Percentiles rank a stretch among this genome's conserved stretches.
Conservation (phyloP, 2,888 invertebrate species). For the Resseliella maxima region DNA sequence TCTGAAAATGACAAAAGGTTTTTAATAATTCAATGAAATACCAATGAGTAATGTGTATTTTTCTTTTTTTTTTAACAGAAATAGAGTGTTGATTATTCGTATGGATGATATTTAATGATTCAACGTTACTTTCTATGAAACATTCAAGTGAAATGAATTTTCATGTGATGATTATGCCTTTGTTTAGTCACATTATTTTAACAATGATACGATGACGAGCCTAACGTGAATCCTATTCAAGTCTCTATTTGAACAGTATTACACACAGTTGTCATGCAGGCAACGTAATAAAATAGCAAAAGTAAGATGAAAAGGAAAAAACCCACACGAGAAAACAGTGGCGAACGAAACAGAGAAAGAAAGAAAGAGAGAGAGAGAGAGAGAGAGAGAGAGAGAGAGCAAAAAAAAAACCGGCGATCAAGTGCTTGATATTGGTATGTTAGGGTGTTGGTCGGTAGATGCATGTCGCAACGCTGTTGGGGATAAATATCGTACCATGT, state of each 20-base stretch:
- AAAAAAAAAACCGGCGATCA: neutral
- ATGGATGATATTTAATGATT: too few relatives aligned
- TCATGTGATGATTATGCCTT: too few relatives aligned
- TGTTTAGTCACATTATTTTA: neutral
- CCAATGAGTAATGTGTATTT: neutral
- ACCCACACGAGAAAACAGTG: constrained; percentile 26
- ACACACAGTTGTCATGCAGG: neutral
- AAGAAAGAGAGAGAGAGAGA: neutral
- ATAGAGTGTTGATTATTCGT: too few relatives aligned
- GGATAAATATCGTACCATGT: constrained; percentile 14
- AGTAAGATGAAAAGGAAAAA: neutral
- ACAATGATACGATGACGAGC: neutral
- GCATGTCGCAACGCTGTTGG: constrained; percentile 22
- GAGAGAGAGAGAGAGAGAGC: neutral
- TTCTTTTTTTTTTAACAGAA: neutral
- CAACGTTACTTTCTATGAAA: neutral
- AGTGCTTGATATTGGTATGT: neutral
- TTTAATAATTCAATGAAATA: neutral
- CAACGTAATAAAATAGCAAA: constrained; percentile 10
- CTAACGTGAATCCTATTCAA: neutral
- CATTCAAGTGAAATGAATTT: too few relatives aligned
- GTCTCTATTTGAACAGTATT: constrained; percentile 11
- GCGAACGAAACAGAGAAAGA: neutral
- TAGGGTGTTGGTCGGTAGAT: constrained; percentile 25
- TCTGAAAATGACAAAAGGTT: neutral